A percentile compares a stretch with the other conserved stretches of the same genome.
Conservation (phyloP, 2,113 vertebrate species). For the Phalacrocorax aristotelis region DNA sequence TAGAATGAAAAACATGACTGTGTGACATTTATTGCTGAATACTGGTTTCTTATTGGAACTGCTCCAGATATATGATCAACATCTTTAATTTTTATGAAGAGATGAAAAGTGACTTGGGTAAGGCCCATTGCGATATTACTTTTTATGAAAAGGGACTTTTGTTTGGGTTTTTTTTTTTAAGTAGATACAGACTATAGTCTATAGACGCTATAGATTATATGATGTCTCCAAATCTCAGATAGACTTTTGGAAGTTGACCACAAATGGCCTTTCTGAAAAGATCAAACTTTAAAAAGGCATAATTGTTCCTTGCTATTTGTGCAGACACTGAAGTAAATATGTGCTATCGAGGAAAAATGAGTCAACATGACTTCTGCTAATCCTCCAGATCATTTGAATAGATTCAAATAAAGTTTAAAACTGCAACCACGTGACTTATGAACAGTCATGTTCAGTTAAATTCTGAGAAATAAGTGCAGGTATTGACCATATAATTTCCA, state of each 20-base stretch:
- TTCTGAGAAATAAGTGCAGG: not conserved
- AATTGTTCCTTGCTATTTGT: not conserved
- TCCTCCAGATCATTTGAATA: not conserved
- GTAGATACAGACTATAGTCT: not conserved
- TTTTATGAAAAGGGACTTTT: not conserved
- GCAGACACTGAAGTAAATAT: not conserved
- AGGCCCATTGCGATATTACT: not conserved
- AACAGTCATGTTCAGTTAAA: not conserved
- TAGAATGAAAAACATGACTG: not conserved
- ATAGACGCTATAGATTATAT: not conserved
- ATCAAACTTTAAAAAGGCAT: not conserved
- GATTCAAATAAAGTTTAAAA: not conserved
- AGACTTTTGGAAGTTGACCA: not conserved
- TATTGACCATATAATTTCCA: not conserved
- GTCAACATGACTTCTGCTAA: not conserved
- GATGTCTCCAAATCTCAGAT: not conserved
- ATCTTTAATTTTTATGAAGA: not conserved
- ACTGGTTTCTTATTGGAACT: not conserved
- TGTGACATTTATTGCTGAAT: constrained; percentile 1
- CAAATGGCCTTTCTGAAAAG: not conserved
- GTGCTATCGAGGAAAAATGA: not conserved
- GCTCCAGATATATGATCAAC: not conserved
- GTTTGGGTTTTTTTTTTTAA: not conserved
- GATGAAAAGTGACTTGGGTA: not conserved
- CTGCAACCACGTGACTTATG: not conserved